Conservation (phyloP, 2,113 vertebrate genomes). For the Forbesichthys papilliferus region DNA sequence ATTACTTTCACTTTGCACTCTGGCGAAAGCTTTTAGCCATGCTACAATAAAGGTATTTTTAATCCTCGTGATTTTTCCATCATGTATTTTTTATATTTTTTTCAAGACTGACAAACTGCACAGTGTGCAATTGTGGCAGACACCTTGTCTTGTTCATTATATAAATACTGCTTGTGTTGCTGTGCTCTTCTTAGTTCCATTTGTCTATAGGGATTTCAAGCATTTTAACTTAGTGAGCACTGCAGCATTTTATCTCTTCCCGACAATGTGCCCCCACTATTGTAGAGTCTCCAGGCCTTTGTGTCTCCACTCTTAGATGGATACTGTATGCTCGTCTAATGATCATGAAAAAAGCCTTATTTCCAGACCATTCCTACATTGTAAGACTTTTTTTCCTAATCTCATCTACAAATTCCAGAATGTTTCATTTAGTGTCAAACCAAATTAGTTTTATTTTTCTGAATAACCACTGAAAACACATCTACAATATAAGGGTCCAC, state of each 20-base stretch:
- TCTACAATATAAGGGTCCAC: no score
- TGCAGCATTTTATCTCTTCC: slow-evolving; percentile 52
- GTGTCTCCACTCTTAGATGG: slow-evolving; percentile 50
- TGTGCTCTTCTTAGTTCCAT: slow-evolving; percentile 8
- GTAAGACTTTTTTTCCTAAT: slow-evolving; percentile 34
- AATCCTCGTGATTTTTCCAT: no score
- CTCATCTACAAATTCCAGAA: slow-evolving; percentile 5
- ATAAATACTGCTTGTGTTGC: neutral
- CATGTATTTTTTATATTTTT: no score
- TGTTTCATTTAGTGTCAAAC: neutral
- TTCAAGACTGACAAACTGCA: no score
- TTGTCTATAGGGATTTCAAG: neutral
- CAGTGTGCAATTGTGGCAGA: no score
- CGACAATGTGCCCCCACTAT: slow-evolving; percentile 40
- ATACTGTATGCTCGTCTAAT: slow-evolving; percentile 58
- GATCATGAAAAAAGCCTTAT: slow-evolving; percentile 68
- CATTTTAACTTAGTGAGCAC: slow-evolving; percentile 43
- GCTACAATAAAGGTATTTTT: no score
- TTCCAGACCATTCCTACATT: slow-evolving; percentile 56
- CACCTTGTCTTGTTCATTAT: no score
- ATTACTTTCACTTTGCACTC: neutral
- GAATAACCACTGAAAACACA: no score
- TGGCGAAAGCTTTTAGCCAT: slow-evolving; percentile 12
- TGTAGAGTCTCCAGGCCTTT: slow-evolving; percentile 23
- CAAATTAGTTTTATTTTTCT: no score